Evolutionary conservation across 2,797 vertebrate genomes (phyloP), one percentile per base, ranked within the genome.

Genomic region (Botia almorhae): DNA sequence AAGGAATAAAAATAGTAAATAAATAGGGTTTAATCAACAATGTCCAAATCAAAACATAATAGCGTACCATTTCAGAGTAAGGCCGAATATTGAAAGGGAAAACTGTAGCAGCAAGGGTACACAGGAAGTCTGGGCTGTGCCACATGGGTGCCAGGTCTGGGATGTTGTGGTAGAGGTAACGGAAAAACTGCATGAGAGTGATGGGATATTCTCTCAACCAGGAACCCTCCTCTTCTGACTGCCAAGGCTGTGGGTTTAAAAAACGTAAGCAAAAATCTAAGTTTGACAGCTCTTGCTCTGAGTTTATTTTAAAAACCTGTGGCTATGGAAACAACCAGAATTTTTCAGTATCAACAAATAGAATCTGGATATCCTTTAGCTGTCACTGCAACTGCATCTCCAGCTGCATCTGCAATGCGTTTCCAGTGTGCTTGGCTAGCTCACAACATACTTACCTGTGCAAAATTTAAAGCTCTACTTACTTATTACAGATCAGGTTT

Each of bases 81-180:
- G 98, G 98, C 39, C 98, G 93, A 80, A 98, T 99, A 91, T 99
- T 99, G 91, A 99, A 99, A 83, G 98, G 97, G 90, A 99, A 99
- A 81, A 98, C 97, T 0, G 96, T 90, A 4, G 97, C 98, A 48
- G 97, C 96, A 84, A 99, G 89, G 0, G 97, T 95, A 74, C 97
- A 99, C 55, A 99, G 95, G 91, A 99, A 99, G 74, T 99, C 98
- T 0, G 97, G 94, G 73, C 97, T 97, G 94, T 96, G 96, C 98
- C 98, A 99, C 94, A 99, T 95, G 2, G 95, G 95, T 2, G 93
- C 86, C 36, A 99, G 93, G 89, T 99, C 98, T 0, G 96, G 93
- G 51, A 99, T 96, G 3, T 99, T 99, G 91, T 99, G 98, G 90
- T 99, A 99, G 16, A 99, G 92, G 80, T 98, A 99, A 63, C 98